Conservation (phyloP, 2,888 invertebrate species). For the Sipunculus nudus region DNA sequence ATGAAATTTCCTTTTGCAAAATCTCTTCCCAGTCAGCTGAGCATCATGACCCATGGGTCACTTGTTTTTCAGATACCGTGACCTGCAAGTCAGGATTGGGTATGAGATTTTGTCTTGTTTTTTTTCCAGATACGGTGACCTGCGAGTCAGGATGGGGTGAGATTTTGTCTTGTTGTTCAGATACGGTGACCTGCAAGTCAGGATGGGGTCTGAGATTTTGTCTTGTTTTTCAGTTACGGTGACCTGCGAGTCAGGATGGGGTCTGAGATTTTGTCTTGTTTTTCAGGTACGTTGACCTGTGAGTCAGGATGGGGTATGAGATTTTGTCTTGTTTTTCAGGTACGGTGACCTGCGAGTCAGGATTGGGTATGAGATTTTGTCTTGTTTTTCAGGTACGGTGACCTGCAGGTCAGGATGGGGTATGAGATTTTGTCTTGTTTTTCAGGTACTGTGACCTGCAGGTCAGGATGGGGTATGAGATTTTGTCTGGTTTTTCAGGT, state of each 20-base stretch:
- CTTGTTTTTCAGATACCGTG: no score
- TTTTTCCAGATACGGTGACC: constrained; percentile 79
- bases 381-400: constrained; percentile 76
- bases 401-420: constrained; percentile 92
- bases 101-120: no score
- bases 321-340: constrained; percentile 43
- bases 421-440: constrained; percentile 83
- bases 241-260: no score
- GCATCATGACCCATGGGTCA: no score
- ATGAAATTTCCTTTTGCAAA: no score
- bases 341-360: constrained; percentile 91
- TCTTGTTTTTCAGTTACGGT: constrained; percentile 75
- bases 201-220: constrained; percentile 90
- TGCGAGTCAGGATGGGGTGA: constrained; percentile 93
- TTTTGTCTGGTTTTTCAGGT: constrained; percentile 63
- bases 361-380: constrained; percentile 90
- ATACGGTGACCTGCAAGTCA: constrained; percentile 89
- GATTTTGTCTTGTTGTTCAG: constrained; percentile 76
- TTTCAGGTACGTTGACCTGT: no score
- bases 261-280: no score
- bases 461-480: no score
- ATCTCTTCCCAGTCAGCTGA: no score
- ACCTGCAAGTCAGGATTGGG: no score
- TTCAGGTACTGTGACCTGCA: constrained; percentile 83
- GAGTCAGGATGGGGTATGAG: no score